Base-by-base conservation (phyloP, 2,113 vertebrate genomes). In the Tachysurus fulvidraco region DNA sequence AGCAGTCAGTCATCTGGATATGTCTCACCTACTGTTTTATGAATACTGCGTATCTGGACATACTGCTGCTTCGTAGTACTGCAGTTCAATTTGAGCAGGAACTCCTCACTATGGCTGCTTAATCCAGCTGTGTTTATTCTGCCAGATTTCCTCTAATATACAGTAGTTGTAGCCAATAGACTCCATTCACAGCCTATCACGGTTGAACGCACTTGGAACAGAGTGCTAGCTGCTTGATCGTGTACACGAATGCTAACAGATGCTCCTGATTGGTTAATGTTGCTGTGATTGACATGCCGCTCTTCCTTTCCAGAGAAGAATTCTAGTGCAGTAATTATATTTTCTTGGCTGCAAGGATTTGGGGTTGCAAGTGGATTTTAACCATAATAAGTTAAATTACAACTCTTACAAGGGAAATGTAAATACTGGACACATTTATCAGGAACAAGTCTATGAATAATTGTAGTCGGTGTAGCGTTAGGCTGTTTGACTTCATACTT, bases 401-500 rank as follows among this genome's bases (percentile, higher is more conserved):
- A 65, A 62, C 52, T 74, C 52, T 86, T 2, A 54, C 36, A 81
- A 46, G 3, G 1, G 19, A 23, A n/a, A 64, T 19, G 41, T 30
- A 55, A 77, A 65, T 41, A 54, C 44, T 46, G 46, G 17, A 16
- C 60, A 11, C 1, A 23, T 36, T 55, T 21, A 13, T 81, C n/a
- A 4, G 36, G 36, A 44, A 64, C 17, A 50, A 59, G 50, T 54
- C 62, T 50, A 36, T 54, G 60, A 67, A 36, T 55, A 55, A 60
- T 81, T 57, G 46, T 57, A 69, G 76, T 19, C 19, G 28, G 30
- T 65, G 55, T 59, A 52, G 30, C 6, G 59, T 57, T 54, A 19
- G 59, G 46, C 77, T 59, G 28, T 54, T 41, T 44, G 83, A 77
- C 54, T 73, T 88, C 81, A 78, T 87, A 59, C 82, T 79, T 77